phyloP scores from a whole-genome alignment of 1,140 invertebrate species.

The Mercenaria mercenaria region DNA sequence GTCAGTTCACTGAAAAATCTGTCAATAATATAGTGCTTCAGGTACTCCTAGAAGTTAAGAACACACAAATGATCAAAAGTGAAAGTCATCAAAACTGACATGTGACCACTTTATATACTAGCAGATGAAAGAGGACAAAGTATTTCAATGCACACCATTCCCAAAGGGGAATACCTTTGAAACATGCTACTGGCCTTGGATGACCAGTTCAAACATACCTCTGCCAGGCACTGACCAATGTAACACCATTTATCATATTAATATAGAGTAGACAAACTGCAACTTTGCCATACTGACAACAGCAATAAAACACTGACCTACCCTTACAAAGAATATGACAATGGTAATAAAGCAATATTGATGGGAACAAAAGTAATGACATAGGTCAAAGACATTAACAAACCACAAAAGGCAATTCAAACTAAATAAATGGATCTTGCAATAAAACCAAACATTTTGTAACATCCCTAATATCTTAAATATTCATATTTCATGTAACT shows the following conservation, averaged over 20 bases:
- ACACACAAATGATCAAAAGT: background rate
- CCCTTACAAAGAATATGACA: too few species aligned
- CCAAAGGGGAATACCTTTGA: background rate
- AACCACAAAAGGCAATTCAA: too few species aligned
- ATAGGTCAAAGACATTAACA: too few species aligned
- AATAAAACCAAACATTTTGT: too few species aligned
- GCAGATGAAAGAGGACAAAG: background rate
- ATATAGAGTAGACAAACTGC: too few species aligned
- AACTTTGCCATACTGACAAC: too few species aligned
- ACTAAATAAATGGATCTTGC: too few species aligned
- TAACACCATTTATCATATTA: background rate
- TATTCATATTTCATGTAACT: too few species aligned
- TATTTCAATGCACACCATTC: background rate
- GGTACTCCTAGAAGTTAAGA: background rate
- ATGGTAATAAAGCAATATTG: too few species aligned
- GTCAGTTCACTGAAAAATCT: background rate
- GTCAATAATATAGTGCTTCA: background rate
- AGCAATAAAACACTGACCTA: too few species aligned
- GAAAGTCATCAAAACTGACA: background rate
- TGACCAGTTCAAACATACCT: constrained; percentile 15
- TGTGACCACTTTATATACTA: background rate
- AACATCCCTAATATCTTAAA: too few species aligned
- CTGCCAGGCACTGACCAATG: background rate
- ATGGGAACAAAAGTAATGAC: too few species aligned
- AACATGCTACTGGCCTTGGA: background rate